Base-by-base conservation (phyloP, 2,888 invertebrate species). In the Mimas tiliae region DNA sequence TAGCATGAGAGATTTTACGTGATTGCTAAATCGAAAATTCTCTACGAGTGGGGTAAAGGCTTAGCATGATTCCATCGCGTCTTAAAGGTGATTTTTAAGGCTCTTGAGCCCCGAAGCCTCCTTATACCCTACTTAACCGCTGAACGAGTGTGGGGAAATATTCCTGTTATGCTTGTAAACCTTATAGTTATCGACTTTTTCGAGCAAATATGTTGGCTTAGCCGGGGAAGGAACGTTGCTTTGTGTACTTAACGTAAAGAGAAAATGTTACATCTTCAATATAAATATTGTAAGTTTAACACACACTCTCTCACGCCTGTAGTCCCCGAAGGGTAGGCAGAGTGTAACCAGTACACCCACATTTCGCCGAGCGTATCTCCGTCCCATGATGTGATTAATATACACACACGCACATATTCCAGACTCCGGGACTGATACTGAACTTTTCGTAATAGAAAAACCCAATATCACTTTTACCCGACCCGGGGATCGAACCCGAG, bases 1-100 rank as follows among this genome's bases (percentile, higher is more conserved):
- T n/a, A 0, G 12, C 34, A 4, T 53, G 53, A 34, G 42, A 19
- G 19, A 42, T 16, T 11, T 55, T 42, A 42, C 58, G 42, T 58
- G 38, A 42, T 58, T 42, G 19, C 42, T 9, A 34, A 58, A 19
- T 6, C 38, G 58, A 38, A 58, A 53, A 53, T 53, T 34, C n/a
- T 38, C 38, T 38, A 38, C 42, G 42, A 58, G 42, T 58, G 12
- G 58, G 58, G 19, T 38, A 55, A 58, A 11, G 58, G 58, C 58
- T 58, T 58, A 42, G 12, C 58, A 19, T 58, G 58, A 58, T 58
- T 58, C 42, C 58, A 38, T 11, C 55, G 42, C 58, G 14, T 42
- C 58, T 58, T 58, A 58, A 58, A 58, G 58, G 58, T 58, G 58
- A 58, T 58, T 58, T 58, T 58, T 58, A 11, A 58, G 42, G 58